A percentile compares a stretch with the other conserved stretches of the same genome.
phyloP scores from a whole-genome alignment of 1,140 invertebrate species.

The Zaprionus tsacasi region DNA sequence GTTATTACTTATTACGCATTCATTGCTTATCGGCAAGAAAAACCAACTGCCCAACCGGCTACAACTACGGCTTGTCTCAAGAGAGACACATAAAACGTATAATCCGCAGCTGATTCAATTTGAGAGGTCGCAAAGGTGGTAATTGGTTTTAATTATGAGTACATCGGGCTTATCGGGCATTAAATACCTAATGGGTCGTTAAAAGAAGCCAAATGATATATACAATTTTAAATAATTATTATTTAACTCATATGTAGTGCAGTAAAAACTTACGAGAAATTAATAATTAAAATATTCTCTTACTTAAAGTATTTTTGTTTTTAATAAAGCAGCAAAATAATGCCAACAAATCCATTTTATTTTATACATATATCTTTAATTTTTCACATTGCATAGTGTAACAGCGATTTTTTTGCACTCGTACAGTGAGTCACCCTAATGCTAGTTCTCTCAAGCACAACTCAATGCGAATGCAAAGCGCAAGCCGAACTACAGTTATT shows the following conservation, averaged over 20 bases:
- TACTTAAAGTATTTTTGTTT: neutral
- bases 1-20: constrained; percentile 59
- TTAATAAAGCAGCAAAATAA: no score
- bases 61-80: constrained; percentile 40
- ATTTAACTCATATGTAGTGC: no score
- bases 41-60: constrained; percentile 23
- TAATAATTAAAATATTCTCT: neutral
- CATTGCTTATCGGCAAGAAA: constrained; percentile 33
- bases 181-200: neutral
- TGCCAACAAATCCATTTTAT: neutral
- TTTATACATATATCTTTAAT: neutral
- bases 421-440: constrained; percentile 1
- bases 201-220: neutral
- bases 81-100: constrained; percentile 50
- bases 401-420: neutral
- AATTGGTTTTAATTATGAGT: constrained; percentile 58
- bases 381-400: neutral
- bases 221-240: neutral
- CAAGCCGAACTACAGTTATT: constrained; percentile 19
- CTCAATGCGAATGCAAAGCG: neutral
- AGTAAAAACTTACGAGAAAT: no score
- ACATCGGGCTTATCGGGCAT: constrained; percentile 21
- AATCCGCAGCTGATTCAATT: constrained; percentile 44
- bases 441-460: neutral
- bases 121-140: constrained; percentile 49